Percentiles rank a stretch among this genome's conserved stretches.
Conservation (phyloP, 2,113 vertebrate genomes). For the Willisornis vidua region DNA sequence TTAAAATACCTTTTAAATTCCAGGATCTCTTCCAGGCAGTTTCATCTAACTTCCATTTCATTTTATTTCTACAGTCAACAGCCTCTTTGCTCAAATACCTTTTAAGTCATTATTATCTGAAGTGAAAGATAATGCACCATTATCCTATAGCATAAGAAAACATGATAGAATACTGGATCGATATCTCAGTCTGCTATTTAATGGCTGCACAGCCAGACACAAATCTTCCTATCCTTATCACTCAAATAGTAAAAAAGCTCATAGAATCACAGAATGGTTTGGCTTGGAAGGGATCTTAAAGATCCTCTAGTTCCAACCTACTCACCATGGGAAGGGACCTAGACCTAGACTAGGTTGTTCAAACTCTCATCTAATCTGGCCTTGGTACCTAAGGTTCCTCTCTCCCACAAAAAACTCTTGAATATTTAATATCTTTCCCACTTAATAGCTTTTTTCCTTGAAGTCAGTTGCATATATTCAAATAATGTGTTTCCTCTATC, state of each 20-base stretch:
- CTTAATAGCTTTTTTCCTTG: background rate
- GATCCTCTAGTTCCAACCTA: background rate
- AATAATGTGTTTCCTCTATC: background rate
- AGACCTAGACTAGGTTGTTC: background rate
- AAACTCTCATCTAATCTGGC: background rate
- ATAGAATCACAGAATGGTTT: background rate
- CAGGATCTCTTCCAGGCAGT: background rate
- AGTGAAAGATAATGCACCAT: constrained; percentile 65
- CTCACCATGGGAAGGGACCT: background rate
- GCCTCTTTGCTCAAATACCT: constrained; percentile 27
- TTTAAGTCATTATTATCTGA: constrained; percentile 68
- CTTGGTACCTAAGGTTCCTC: background rate
- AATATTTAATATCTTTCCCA: constrained; percentile 2
- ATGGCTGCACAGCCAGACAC: constrained; percentile 41
- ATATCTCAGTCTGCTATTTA: constrained; percentile 68
- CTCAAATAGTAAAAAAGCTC: constrained; percentile 61
- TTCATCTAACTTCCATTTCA: constrained; percentile 23
- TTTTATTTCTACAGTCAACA: constrained; percentile 42
- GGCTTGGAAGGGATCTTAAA: background rate
- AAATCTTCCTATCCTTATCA: constrained; percentile 65
- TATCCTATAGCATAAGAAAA: constrained; percentile 57
- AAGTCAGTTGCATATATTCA: background rate
- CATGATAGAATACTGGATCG: constrained; percentile 56
- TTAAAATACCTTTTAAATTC: constrained; percentile 7
- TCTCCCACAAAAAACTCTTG: constrained; percentile 11